phyloP scores from a whole-genome alignment of 2,888 invertebrate genomes.

The Apocheima hispidaria region DNA sequence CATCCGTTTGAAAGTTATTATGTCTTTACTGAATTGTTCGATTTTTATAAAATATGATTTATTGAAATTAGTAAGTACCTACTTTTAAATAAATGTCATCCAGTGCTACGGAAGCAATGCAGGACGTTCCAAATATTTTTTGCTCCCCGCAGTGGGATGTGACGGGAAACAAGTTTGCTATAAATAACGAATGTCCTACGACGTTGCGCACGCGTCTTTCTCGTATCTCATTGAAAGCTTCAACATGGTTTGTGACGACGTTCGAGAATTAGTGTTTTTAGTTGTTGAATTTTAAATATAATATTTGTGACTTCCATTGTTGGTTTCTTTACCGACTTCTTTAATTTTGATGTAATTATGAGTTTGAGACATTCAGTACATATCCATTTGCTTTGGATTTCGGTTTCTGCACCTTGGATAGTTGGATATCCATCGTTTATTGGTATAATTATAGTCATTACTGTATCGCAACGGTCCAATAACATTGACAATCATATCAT shows the following conservation, averaged over 20 bases:
- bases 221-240: constrained; percentile 10
- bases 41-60: no score
- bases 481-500: constrained; percentile 30
- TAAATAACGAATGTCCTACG: constrained; percentile 36
- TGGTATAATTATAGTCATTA: constrained; percentile 2
- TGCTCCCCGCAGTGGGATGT: constrained; percentile 46
- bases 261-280: background rate
- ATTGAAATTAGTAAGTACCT: no score
- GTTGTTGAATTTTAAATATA: background rate
- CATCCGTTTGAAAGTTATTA: no score
- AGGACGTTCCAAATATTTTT: constrained; percentile 55
- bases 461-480: constrained; percentile 8
- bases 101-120: constrained; percentile 52
- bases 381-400: no score
- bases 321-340: no score
- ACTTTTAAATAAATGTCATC: background rate
- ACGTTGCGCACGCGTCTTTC: constrained; percentile 19
- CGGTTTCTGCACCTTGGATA: no score
- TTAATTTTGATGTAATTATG: no score
- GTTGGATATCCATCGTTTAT: background rate
- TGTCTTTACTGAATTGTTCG: no score
- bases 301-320: no score
- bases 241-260: constrained; percentile 17
- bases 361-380: no score
- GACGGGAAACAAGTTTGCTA: constrained; percentile 36